phyloP scores from a whole-genome alignment of 2,113 vertebrate species.

The Chloebia gouldiae region DNA sequence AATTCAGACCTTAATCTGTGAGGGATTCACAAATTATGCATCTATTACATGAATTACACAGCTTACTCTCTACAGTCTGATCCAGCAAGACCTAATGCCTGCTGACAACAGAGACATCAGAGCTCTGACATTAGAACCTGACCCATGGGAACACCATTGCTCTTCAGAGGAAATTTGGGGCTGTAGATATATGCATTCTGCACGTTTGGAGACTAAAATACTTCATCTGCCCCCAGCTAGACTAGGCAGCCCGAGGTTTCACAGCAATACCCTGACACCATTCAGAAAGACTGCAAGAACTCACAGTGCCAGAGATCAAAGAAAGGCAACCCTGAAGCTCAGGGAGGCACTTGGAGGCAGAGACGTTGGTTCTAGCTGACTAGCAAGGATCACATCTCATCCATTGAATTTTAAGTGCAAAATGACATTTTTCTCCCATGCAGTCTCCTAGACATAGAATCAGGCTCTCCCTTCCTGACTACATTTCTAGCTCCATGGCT shows the following conservation, averaged over 20 bases:
- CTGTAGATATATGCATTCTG: not conserved
- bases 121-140: not conserved
- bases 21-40: not conserved
- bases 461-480: not conserved
- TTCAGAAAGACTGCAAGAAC: not conserved
- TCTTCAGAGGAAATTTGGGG: not conserved
- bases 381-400: not conserved
- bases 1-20: not conserved
- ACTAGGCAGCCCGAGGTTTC: not conserved
- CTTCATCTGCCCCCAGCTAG: not conserved
- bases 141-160: accelerated
- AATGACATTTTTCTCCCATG: not conserved
- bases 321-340: not conserved
- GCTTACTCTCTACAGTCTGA: not conserved
- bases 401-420: not conserved
- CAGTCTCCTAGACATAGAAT: not conserved
- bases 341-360: not conserved
- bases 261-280: accelerated
- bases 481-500: not conserved
- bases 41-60: not conserved
- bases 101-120: not conserved
- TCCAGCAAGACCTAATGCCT: not conserved
- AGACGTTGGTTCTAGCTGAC: not conserved
- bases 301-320: not conserved
- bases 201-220: not conserved